Base-by-base conservation (phyloP, 2,888 invertebrate genomes). In the Leuctra nigra region DNA sequence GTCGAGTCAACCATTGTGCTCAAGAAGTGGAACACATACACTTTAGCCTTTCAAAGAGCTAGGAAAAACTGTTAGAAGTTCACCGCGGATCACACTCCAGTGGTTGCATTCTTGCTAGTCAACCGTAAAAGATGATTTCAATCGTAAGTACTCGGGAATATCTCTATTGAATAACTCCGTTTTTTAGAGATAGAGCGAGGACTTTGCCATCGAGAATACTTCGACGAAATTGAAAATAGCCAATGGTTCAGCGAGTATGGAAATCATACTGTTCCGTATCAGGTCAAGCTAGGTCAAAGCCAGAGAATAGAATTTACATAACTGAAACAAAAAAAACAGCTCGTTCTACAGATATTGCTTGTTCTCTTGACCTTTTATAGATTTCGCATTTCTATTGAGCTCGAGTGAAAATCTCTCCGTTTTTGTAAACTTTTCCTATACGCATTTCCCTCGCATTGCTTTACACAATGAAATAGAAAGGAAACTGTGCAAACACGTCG, bases 11-110 rank as follows among this genome's bases (percentile, higher is more conserved):
- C 50, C 50, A 50, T 50, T 50, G 50, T 50, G 50, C 33, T 44
- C 44, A 33, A 50, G 50, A 50, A 50, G 50, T 50, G 50, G 50
- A 50, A 50, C 50, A 50, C 50, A 50, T 50, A 50, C 50, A 50
- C 50, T 50, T 35, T 33, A 50, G 18, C 50, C 50, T 33, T 20
- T 50, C 50, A 35, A 20, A 20, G 20, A 22, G 44, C n/a, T 22
- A 6, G 44, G 23, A 44, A 44, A 44, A 22, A n/a, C 44, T 23
- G 20, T n/a, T 4, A 20, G 7, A 2, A 11, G 44, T 6, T 4
- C 4, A 7, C 22, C 4, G n/a, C 44, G 44, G 14, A 44, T 18
- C 23, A 44, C 23, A 44, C 22, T 44, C n/a, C 44, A 22, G 44
- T 44, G 23, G 44, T 6, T 44, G 2, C 23, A 44, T n/a, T 44